These are phyloP conservation scores for Chlorodrepanis virens DNA, from an alignment of 2,113 vertebrate species.

Conservation along the genomic window DNA sequence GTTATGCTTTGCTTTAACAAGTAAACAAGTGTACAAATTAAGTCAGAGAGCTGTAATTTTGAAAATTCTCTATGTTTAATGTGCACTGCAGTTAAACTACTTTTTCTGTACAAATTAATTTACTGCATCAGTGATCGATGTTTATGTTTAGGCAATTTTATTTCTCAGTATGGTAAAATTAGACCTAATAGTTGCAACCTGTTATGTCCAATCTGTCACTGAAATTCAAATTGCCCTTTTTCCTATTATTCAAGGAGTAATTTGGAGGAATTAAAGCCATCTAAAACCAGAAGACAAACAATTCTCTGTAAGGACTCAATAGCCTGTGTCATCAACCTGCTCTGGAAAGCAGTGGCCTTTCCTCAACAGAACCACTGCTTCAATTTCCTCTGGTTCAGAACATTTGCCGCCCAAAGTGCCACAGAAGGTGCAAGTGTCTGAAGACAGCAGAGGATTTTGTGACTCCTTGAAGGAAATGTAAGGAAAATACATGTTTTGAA, in stretches of 20 bases:
- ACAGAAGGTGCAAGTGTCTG: neutral
- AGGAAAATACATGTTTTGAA: neutral
- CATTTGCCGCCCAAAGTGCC: neutral
- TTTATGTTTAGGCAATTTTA: slow-evolving; percentile 88
- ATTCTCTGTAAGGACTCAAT: slow-evolving; percentile 74
- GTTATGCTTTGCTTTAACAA: slow-evolving; percentile 72
- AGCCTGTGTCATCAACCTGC: slow-evolving; percentile 73
- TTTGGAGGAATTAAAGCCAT: slow-evolving; percentile 81
- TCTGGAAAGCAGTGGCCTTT: slow-evolving; percentile 13
- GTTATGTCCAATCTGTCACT: slow-evolving; percentile 86
- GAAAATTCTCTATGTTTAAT: slow-evolving; percentile 82
- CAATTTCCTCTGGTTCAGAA: neutral
- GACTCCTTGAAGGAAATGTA: neutral
- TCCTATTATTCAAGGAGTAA: slow-evolving; percentile 85
- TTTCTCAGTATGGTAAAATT: slow-evolving; percentile 87
- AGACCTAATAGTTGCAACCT: slow-evolving; percentile 85
- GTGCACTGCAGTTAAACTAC: slow-evolving; percentile 81
- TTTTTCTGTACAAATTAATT: slow-evolving; percentile 88
- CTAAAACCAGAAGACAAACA: slow-evolving; percentile 80
- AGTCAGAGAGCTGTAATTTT: slow-evolving; percentile 81
- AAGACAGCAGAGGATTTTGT: neutral
- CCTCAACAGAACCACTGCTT: neutral
- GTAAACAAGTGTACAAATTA: slow-evolving; percentile 83
- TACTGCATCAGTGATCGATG: slow-evolving; percentile 88
- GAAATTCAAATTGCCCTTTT: slow-evolving; percentile 83